Conservation (phyloP, 1,140 invertebrate species). For the Drosophila serrata region DNA sequence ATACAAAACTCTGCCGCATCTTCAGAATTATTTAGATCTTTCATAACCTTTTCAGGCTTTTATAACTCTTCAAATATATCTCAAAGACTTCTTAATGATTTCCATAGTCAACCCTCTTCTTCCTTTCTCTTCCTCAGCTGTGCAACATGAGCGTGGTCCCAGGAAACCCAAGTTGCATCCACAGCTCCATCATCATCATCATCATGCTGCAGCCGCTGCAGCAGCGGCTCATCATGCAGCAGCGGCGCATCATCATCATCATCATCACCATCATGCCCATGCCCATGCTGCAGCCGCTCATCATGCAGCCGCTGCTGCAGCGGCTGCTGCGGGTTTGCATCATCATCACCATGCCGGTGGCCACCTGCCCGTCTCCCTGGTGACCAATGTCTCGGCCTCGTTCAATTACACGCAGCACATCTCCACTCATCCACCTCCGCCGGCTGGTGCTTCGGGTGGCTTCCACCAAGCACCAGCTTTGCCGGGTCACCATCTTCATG, state of each 20-base stretch:
- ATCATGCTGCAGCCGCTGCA: constrained; percentile 63
- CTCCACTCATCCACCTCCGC: constrained; percentile 73
- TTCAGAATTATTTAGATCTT: neutral
- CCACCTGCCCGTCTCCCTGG: constrained; percentile 77
- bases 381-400: constrained; percentile 82
- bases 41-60: constrained; percentile 5
- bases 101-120: constrained; percentile 5
- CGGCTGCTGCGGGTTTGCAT: constrained; percentile 64
- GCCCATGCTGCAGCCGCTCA: constrained; percentile 72
- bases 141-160: constrained; percentile 98
- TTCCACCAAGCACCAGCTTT: constrained; percentile 50
- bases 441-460: constrained; percentile 35
- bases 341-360: constrained; percentile 68
- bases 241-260: constrained; percentile 70
- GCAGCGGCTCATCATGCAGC: constrained; percentile 72
- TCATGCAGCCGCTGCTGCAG: constrained; percentile 69
- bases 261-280: constrained; percentile 73
- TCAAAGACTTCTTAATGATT: constrained; percentile 12
- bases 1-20: no score
- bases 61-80: neutral
- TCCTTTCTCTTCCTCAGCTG: constrained; percentile 88
- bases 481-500: constrained; percentile 20
- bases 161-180: constrained; percentile 93
- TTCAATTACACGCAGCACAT: constrained; percentile 85
- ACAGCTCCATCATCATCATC: constrained; percentile 80